Evolutionary conservation across 2,888 invertebrate species (phyloP).

Genomic region (Drosophila rellima): DNA sequence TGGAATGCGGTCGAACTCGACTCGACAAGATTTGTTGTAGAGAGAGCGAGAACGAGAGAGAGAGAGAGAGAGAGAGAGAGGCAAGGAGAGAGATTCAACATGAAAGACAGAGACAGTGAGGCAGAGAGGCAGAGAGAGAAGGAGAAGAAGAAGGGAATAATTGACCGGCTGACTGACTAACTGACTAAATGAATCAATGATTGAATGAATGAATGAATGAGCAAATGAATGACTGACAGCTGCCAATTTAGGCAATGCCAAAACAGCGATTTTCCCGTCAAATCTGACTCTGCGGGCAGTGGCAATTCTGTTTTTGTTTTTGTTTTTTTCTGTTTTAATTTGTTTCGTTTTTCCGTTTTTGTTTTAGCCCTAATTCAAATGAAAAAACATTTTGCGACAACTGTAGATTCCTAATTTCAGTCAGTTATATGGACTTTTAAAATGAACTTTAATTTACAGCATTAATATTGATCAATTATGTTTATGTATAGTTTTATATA

Average conservation of each 20-base stretch:
- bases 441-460: no score
- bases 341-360: no score
- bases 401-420: no score
- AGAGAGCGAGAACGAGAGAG: conserved; percentile 2
- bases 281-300: no score
- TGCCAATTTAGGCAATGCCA: conserved; percentile 41
- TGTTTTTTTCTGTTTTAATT: no score
- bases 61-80: conserved; percentile 1
- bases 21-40: conserved; percentile 48
- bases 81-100: conserved; percentile 7
- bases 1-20: conserved; percentile 84
- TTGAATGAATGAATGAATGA: conserved; percentile 20
- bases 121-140: background rate
- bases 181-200: conserved; percentile 16
- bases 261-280: no score
- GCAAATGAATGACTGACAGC: conserved; percentile 49
- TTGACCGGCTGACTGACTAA: conserved; percentile 47
- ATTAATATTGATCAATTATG: no score
- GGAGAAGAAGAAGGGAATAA: conserved; percentile 16
- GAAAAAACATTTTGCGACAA: no score
- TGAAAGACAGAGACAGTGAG: background rate
- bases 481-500: no score
- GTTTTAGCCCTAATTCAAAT: no score
- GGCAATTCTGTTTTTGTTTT: no score
- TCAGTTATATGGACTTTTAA: no score